These are phyloP conservation scores for Mythimna pallens DNA, from an alignment of 2,888 invertebrate genomes.

Conservation along the genomic window DNA sequence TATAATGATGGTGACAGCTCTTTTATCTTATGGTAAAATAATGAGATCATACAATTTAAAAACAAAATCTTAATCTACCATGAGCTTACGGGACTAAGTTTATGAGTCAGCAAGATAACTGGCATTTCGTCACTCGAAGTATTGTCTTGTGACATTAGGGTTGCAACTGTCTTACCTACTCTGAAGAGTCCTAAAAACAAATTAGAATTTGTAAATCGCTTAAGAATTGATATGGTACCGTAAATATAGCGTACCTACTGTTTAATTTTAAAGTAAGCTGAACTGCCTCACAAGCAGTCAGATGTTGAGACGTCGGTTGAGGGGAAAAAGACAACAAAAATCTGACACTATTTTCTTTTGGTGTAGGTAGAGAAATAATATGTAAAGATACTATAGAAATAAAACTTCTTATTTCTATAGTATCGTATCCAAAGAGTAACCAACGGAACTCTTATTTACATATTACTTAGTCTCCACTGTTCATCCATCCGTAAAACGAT, in stretches of 20 bases:
- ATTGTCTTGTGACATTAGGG: constrained; percentile 48
- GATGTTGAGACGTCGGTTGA: neutral
- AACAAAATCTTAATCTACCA: constrained; percentile 59
- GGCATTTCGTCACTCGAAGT: constrained; percentile 55
- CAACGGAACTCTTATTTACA: too few species aligned
- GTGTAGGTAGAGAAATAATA: neutral
- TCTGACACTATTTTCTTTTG: too few species aligned
- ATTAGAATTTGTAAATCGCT: neutral
- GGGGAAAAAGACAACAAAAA: too few species aligned
- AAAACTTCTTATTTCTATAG: too few species aligned
- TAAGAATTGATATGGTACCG: neutral
- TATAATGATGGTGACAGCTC: neutral
- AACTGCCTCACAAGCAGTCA: neutral
- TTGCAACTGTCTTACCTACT: neutral
- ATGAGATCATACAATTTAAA: constrained; percentile 52
- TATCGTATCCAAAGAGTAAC: too few species aligned
- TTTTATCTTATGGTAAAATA: constrained; percentile 35
- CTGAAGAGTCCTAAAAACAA: neutral
- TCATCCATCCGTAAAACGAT: too few species aligned
- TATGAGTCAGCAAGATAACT: constrained; percentile 62
- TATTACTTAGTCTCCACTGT: too few species aligned
- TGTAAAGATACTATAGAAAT: too few species aligned
- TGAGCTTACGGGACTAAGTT: constrained; percentile 43
- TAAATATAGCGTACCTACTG: neutral
- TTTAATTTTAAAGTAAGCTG: neutral